Evolutionary conservation across 2,888 invertebrate genomes (phyloP).

Genomic region (Strigamia crassipes): DNA sequence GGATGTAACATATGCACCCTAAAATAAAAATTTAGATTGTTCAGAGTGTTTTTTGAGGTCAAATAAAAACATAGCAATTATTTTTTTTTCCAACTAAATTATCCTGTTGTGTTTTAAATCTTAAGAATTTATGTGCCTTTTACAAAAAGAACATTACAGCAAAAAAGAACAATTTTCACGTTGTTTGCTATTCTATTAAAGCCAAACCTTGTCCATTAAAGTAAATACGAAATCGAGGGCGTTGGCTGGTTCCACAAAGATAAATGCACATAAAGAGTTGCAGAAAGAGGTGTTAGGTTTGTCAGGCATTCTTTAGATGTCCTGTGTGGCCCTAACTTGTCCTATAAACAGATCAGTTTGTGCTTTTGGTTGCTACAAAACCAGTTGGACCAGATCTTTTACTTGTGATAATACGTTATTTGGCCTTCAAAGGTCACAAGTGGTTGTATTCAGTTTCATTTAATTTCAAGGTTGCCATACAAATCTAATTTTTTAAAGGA

Average conservation of each 20-base stretch:
- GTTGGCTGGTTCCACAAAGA: neutral
- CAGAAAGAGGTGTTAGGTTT: neutral
- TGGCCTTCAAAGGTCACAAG: slow-evolving; percentile 40
- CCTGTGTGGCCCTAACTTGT: slow-evolving; percentile 32
- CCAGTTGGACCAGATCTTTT: slow-evolving; percentile 33
- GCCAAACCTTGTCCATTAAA: too few relatives aligned
- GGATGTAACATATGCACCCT: neutral
- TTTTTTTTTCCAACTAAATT: neutral
- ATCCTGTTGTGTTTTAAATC: neutral
- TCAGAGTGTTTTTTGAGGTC: neutral
- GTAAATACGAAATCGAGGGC: too few relatives aligned
- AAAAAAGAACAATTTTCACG: neutral
- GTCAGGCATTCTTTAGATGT: neutral
- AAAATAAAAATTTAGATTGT: neutral
- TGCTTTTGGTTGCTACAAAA: slow-evolving; percentile 12
- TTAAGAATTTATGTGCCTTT: neutral
- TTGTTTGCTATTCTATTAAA: neutral
- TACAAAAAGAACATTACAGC: neutral
- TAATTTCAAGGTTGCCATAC: slow-evolving; percentile 37
- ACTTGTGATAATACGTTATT: slow-evolving; percentile 26
- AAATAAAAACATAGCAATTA: neutral
- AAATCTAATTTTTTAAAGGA: slow-evolving; percentile 12
- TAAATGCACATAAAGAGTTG: neutral
- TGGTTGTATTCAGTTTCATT: slow-evolving; percentile 39
- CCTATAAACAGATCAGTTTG: slow-evolving; percentile 39